Evolutionary conservation across 1,140 invertebrate species (phyloP), one percentile per base, ranked within the genome.

Genomic region (Littorina saxatilis): DNA sequence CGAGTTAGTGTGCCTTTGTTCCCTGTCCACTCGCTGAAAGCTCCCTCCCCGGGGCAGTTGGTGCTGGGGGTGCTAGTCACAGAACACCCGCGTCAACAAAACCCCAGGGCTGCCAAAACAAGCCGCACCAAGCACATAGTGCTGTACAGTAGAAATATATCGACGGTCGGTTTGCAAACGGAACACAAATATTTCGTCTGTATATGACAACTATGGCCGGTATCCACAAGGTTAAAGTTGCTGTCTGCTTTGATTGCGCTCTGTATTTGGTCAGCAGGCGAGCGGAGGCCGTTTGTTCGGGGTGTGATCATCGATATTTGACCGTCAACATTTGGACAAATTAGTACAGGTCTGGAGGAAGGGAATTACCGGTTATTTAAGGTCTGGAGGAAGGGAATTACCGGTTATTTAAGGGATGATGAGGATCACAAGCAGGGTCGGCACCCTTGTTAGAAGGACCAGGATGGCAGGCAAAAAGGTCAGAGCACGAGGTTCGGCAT

Each of bases 171-270:
- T 73, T 73, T 39, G 68, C 13, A 23, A 52, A 73, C 70, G 70
- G 70, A 73, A 73, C 23, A 73, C 39, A 73, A 73, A 73, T 73
- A 73, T 73, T 73, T 73, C 70, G 70, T 29, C 70, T 27, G 70
- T n/a, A 50, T 73, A 73, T 73, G 70, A 52, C 70, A 52, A 47
- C 43, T n/a, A n/a, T 47, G 39, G 37, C n/a, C 39, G 39, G 23
- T 52, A 43, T 73, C n/a, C 70, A 17, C n/a, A 73, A 73, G 70
- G 43, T 47, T 50, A 17, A 39, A 39, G 70, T 73, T 73, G 37
- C 39, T 73, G 40, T 47, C 70, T 23, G 43, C 43, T 47, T 61
- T 4, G 9, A 29, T 23, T 11, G 23, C n/a, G 23, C 39, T 27
- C 3, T 47, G 70, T 73, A 5, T 73, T 73, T 47, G 70, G 70